Evolutionary conservation across 2,888 invertebrate species (phyloP), one percentile per base, ranked within the genome.

Genomic region (Leptinotarsa peninsularis): DNA sequence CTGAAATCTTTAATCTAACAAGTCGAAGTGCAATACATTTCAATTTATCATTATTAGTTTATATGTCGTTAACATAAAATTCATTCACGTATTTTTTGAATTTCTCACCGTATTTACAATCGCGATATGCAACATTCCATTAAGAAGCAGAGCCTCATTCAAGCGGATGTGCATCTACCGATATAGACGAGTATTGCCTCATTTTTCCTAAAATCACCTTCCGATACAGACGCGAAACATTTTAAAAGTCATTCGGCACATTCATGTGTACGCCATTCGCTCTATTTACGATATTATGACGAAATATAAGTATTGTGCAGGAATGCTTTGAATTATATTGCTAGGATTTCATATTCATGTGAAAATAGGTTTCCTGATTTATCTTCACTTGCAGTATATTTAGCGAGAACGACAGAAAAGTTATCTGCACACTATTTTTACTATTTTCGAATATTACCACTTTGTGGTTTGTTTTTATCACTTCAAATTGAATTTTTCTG

Each of bases 171-270:
- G 54, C 69, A 54, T 69, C 54, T 21, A 50, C 52, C 17, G 50
- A 58, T 58, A 58, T 58, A 58, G 58, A 58, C 23, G 58, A 58
- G 58, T 23, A 58, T 76, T 75, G 73, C 73, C 72, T 79, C 78
- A 74, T 80, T 78, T 79, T 72, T 76, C 69, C 72, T 56, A 67
- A 71, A 73, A 80, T 81, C 78, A 81, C 80, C 80, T 80, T 80
- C 80, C 80, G 80, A 81, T 82, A 77, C 75, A 73, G 76, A 78
- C 76, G 76, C 76, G 73, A 75, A 78, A 71, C 74, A 76, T 73
- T 80, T 77, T 68, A 72, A 78, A 75, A 76, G 74, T 75, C 77
- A 78, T 75, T 76, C 76, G 33, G 73, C 43, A 77, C 72, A 76
- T 77, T 76, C 76, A 71, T 73, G 74, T 72, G 63, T 67, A 70